Percentiles rank a stretch among this genome's conserved stretches.
These are phyloP conservation scores for Tympanoctomys barrerae DNA, from an alignment of 2,797 vertebrate species.

Conservation along the genomic window DNA sequence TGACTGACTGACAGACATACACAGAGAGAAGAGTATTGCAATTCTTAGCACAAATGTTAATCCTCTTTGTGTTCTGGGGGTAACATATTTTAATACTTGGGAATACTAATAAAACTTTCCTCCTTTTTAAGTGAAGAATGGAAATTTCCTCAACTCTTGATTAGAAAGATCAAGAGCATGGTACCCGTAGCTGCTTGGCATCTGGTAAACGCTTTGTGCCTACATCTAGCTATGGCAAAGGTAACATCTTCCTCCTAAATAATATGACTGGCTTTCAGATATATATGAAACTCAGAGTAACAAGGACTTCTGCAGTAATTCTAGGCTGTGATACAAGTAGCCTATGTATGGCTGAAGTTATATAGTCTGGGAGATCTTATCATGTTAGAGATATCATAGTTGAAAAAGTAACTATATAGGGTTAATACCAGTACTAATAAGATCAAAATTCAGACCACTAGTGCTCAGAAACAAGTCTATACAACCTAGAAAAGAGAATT, in stretches of 20 bases:
- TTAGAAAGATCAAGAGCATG: not conserved
- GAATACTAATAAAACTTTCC: not conserved
- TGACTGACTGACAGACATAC: not conserved
- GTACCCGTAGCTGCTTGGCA: not conserved
- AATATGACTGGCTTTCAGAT: not conserved
- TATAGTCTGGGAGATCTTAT: not conserved
- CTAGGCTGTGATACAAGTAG: not conserved
- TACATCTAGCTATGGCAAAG: not conserved
- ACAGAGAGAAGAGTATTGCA: not conserved
- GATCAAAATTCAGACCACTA: not conserved
- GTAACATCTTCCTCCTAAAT: not conserved
- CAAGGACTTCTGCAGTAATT: not conserved
- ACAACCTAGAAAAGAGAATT: not conserved
- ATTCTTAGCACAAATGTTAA: not conserved
- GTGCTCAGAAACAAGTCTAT: not conserved
- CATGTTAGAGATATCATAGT: not conserved
- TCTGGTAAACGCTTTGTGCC: not conserved
- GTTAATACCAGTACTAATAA: not conserved
- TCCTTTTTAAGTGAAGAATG: not conserved
- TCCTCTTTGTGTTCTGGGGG: not conserved
- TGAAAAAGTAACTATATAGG: not conserved
- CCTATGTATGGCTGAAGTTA: not conserved
- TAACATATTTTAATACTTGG: not conserved
- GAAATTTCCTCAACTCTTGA: not conserved
- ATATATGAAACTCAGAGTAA: not conserved